phyloP scores from a whole-genome alignment of 2,797 vertebrate genomes.

The Hylomyscus alleni region DNA sequence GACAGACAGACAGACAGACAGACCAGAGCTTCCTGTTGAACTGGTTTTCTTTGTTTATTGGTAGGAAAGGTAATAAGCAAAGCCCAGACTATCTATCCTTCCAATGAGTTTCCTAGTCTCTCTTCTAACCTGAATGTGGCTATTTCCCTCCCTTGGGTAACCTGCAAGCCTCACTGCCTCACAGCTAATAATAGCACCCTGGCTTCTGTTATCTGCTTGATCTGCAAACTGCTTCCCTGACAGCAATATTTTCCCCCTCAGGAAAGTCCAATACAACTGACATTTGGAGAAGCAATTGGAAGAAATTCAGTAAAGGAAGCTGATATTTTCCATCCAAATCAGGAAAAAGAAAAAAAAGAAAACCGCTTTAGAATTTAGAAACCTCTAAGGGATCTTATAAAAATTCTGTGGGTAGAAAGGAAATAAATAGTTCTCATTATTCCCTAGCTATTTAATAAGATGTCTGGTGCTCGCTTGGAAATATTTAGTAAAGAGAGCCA shows the following conservation, averaged over 20 bases:
- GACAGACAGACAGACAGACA: neutral
- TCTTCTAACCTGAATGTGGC: slow-evolving; percentile 21
- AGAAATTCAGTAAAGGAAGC: slow-evolving; percentile 67
- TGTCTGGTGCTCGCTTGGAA: neutral
- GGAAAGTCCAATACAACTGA: slow-evolving; percentile 66
- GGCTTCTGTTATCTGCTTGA: slow-evolving; percentile 64
- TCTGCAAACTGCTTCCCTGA: slow-evolving; percentile 74
- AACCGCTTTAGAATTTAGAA: slow-evolving; percentile 63
- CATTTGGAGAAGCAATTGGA: slow-evolving; percentile 74
- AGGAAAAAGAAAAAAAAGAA: neutral
- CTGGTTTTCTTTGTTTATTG: neutral
- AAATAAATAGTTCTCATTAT: neutral
- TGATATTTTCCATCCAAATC: slow-evolving; percentile 66
- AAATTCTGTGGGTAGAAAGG: neutral
- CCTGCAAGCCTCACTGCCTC: slow-evolving; percentile 39
- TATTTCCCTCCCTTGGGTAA: slow-evolving; percentile 54
- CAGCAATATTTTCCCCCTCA: slow-evolving; percentile 45
- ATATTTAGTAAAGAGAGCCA: neutral
- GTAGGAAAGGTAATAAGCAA: neutral
- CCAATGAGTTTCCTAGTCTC: slow-evolving; percentile 71
- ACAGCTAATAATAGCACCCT: slow-evolving; percentile 75
- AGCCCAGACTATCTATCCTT: neutral
- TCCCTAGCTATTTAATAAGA: neutral
- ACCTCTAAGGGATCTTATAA: neutral
- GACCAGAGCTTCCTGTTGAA: neutral